Conservation (phyloP, 2,888 invertebrate species). For the Serripes groenlandicus region DNA sequence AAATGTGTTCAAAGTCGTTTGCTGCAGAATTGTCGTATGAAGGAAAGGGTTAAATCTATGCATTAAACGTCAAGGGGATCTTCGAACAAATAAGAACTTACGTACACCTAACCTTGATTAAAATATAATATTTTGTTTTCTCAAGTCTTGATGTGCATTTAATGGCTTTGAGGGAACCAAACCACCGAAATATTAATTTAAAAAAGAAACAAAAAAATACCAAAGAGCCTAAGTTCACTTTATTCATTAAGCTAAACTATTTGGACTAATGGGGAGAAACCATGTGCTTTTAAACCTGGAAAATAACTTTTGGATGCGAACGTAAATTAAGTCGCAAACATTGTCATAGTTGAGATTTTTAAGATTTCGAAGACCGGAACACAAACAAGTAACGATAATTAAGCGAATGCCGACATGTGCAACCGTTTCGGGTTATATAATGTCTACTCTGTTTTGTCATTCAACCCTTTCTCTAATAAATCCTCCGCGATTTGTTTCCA, state of each 20-base stretch:
- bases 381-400: constrained; percentile 59
- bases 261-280: constrained; percentile 48
- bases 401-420: constrained; percentile 63
- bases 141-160: not conserved
- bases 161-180: not conserved
- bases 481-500: too few species aligned
- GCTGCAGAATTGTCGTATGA: too few species aligned
- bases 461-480: not conserved
- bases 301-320: constrained; percentile 49
- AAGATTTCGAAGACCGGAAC: constrained; percentile 18
- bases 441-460: constrained; percentile 24
- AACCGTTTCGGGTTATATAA: constrained; percentile 60
- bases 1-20: too few species aligned
- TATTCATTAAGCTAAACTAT: constrained; percentile 47
- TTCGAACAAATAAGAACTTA: too few species aligned
- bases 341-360: constrained; percentile 65
- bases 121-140: too few species aligned
- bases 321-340: constrained; percentile 59
- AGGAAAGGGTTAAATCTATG: too few species aligned
- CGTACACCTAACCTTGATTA: too few species aligned
- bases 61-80: too few species aligned
- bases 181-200: too few species aligned
- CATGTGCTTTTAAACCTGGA: constrained; percentile 55
- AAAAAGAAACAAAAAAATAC: not conserved
- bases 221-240: constrained; percentile 18